Base-by-base conservation (phyloP, 1,140 invertebrate genomes). In the Caenorhabditis brenneri region DNA sequence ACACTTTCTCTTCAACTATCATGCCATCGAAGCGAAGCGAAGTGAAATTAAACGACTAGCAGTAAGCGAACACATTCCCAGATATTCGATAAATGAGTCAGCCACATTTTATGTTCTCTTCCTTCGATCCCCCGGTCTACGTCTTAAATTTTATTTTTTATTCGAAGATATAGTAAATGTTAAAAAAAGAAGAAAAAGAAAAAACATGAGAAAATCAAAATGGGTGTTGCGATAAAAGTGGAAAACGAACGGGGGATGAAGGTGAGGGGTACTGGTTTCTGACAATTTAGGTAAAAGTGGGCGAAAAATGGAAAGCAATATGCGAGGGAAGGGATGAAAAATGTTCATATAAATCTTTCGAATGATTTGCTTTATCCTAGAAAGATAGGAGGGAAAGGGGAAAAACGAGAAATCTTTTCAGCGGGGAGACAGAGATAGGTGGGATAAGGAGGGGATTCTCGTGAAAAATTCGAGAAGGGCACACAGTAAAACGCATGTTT, bases 1-100 rank as follows among this genome's bases (percentile, higher is more conserved):
- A 46, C 42, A 10, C 0, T 51, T n/a, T 51, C 48, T 51, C n/a
- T 51, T 19, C 6, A 55, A 55, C 22, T 55, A 33, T 16, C 29
- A 60, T 60, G 29, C 65, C 33, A 39, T 6, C 65, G 22, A 74
- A 74, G 10, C 6, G 4, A 10, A 3, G n/a, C n/a, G 6, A 46
- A 46, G n/a, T n/a, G n/a, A n/a, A n/a, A n/a, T n/a, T n/a, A n/a
- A n/a, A n/a, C n/a, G n/a, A n/a, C n/a, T n/a, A n/a, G n/a, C n/a
- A n/a, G n/a, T n/a, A n/a, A 74, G n/a, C 33, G 36, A 74, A 74
- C 42, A 22, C 33, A 6, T 15, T 10, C 36, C 33, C 9, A 74
- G 22, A 74, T 74, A 74, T 74, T 42, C 36, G 65, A 42, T 46
- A 74, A 42, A 74, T 74, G 65, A 74, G 36, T 42, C 65, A 74